Base-by-base conservation (phyloP, 1,140 invertebrate genomes). In the Drosophila miranda region DNA sequence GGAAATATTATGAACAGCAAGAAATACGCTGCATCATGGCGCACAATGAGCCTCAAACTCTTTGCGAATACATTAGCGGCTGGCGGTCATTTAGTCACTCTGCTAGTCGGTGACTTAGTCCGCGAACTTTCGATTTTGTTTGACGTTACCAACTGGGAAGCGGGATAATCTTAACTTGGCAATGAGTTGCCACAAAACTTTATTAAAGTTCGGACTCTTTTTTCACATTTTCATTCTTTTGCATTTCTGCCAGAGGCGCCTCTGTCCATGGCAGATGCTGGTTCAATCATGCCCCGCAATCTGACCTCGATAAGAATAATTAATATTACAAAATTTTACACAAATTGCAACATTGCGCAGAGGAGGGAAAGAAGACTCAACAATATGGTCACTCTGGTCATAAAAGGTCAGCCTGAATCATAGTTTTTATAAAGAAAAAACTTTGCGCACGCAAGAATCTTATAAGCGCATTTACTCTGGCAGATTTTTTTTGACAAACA, bases 121-220 rank as follows among this genome's bases (percentile, higher is more conserved):
- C 34, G 34, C 34, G 23, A 53, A 71, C 70, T 83, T 83, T 83
- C 64, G 79, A 64, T 81, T 78, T 73, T 50, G 14, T 59, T 67
- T 43, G 41, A 3, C 11, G 3, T 3, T 43, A 57, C 43, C 30
- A 53, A 48, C 43, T 48, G 64, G 43, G 50, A 34, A 68, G 34
- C 7, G 9, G 30, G 16, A 28, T 45, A 43, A 58, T 59, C 45
- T 23, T 13, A 4, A 58, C 64, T 69, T 62, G 68, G 28, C 66
- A 49, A 72, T 52, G 45, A 63, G 28, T 72, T 73, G 69, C 52
- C 30, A 41, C 58, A 63, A 59, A 69, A 70, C 67, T 59, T 70
- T 51, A 51, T 69, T 69, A 42, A 58, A 58, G 54, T 68, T 42
- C 48, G 42, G 34, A 55, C 49, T 38, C 6, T 69, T 16, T n/a